Evolutionary conservation across 2,113 vertebrate species (phyloP).

Genomic region (Brevimyrus niger): DNA sequence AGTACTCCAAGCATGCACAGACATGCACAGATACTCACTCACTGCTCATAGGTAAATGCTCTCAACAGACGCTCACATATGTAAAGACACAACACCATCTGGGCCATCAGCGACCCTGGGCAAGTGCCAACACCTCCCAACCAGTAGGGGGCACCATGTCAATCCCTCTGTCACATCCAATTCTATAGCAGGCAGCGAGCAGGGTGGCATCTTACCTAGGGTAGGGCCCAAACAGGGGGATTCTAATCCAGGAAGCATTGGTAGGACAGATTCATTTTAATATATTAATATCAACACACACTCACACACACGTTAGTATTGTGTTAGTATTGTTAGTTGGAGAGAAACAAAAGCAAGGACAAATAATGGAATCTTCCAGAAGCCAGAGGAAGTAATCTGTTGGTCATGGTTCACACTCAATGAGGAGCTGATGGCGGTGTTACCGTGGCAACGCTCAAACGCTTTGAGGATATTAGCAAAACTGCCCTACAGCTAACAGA

Average conservation of each 20-base stretch:
- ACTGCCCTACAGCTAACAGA: background rate
- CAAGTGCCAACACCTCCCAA: constrained; percentile 1
- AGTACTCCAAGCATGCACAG: background rate
- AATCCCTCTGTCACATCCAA: constrained; percentile 10
- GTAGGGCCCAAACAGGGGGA: constrained; percentile 99
- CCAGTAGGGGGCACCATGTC: background rate
- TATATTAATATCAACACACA: constrained; percentile 75
- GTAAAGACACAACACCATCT: constrained; percentile 36
- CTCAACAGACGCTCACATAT: constrained; percentile 29
- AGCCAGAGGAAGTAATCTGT: constrained; percentile 9
- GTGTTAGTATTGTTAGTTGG: constrained; percentile 52
- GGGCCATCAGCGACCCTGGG: background rate
- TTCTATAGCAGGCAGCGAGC: constrained; percentile 34
- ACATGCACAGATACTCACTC: constrained; percentile 21
- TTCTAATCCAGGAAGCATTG: constrained; percentile 99
- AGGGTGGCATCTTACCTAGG: constrained; percentile 86
- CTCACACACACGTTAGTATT: constrained; percentile 50
- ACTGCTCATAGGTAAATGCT: background rate
- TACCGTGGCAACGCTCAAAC: background rate
- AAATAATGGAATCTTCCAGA: background rate
- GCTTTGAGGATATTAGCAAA: background rate
- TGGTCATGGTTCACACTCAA: background rate
- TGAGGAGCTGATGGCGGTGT: background rate
- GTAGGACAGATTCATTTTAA: constrained; percentile 91
- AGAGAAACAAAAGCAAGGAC: background rate